Conservation (phyloP, 2,888 invertebrate species). For the Apotomis capreana region DNA sequence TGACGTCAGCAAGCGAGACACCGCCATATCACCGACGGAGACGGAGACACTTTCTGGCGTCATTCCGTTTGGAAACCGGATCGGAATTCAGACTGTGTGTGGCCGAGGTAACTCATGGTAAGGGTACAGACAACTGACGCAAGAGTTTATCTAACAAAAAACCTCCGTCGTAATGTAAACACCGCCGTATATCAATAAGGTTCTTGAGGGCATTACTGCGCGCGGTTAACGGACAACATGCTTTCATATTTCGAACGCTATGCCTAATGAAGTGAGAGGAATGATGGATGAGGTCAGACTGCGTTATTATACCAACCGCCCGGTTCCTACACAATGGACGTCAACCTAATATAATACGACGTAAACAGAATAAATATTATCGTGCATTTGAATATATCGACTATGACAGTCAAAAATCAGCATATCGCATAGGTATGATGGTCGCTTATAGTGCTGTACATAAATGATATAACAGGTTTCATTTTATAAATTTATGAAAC, state of each 20-base stretch:
- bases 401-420: too few species aligned
- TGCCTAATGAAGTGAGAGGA: constrained; percentile 78
- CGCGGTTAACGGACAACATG: constrained; percentile 63
- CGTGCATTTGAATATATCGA: neutral
- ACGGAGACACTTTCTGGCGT: too few species aligned
- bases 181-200: constrained; percentile 31
- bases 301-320: constrained; percentile 53
- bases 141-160: neutral
- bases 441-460: too few species aligned
- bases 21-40: too few species aligned
- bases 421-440: too few species aligned
- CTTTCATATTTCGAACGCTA: constrained; percentile 64
- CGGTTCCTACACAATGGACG: constrained; percentile 56
- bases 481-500: too few species aligned
- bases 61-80: too few species aligned
- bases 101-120: too few species aligned
- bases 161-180: constrained; percentile 10
- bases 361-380: constrained; percentile 46
- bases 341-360: constrained; percentile 51
- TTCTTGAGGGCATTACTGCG: constrained; percentile 47
- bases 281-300: constrained; percentile 73
- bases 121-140: neutral
- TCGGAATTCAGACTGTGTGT: too few species aligned
- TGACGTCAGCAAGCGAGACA: too few species aligned
- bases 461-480: too few species aligned